Conservation (phyloP, 2,888 invertebrate genomes). For the Graphium colonna region DNA sequence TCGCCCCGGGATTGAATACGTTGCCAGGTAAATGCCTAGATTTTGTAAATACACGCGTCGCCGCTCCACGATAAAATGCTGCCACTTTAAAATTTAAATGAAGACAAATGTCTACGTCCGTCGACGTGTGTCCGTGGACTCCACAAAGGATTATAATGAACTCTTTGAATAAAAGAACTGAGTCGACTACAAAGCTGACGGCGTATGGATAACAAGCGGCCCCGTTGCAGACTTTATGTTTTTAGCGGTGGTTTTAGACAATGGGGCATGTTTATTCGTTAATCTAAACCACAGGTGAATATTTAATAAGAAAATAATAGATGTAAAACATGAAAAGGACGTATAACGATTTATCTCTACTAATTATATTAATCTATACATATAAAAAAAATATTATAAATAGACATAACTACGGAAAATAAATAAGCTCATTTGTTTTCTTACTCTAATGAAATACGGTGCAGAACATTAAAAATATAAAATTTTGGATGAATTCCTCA, state of each 20-base stretch:
- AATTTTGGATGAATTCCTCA: too few relatives aligned
- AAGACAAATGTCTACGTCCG: constrained; percentile 37
- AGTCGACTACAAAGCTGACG: constrained; percentile 17
- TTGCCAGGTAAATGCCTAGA: constrained; percentile 46
- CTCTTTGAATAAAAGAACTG: constrained; percentile 23
- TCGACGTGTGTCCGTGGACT: constrained; percentile 20
- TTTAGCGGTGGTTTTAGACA: not conserved
- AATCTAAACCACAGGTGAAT: too few relatives aligned
- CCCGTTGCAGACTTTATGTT: not conserved
- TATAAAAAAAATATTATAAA: too few relatives aligned
- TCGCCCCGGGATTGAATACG: constrained; percentile 42
- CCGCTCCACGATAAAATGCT: constrained; percentile 24
- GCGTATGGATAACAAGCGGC: constrained; percentile 7
- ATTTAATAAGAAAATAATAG: too few relatives aligned
- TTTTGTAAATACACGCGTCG: constrained; percentile 41
- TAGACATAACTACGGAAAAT: too few relatives aligned
- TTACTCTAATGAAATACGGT: too few relatives aligned
- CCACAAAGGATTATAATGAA: constrained; percentile 25
- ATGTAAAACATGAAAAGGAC: too few relatives aligned
- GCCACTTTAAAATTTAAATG: constrained; percentile 41
- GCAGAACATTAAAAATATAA: too few relatives aligned
- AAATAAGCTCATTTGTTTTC: too few relatives aligned
- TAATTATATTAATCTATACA: too few relatives aligned
- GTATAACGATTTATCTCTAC: too few relatives aligned
- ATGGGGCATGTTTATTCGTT: not conserved